phyloP scores from a whole-genome alignment of 2,888 invertebrate species.

The Stenodera caucasica region DNA sequence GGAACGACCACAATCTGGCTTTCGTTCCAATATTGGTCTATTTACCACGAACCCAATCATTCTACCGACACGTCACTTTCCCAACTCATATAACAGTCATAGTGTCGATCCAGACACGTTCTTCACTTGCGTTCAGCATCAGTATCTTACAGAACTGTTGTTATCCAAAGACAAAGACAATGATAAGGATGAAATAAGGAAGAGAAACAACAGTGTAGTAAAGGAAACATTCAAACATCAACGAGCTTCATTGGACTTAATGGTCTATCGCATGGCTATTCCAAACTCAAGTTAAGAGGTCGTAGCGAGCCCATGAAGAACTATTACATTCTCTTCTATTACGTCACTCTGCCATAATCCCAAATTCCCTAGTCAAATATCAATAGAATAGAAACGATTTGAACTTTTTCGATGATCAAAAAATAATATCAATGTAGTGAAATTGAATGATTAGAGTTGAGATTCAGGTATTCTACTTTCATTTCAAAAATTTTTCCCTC shows the following conservation, averaged over 20 bases:
- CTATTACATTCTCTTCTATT: constrained; percentile 38
- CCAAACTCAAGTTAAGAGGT: constrained; percentile 49
- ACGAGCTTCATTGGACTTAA: constrained; percentile 47
- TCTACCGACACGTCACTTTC: constrained; percentile 45
- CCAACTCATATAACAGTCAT: constrained; percentile 48
- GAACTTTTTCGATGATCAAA: no score
- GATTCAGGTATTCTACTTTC: no score
- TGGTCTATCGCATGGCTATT: constrained; percentile 48
- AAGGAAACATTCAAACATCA: constrained; percentile 29
- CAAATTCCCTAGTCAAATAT: constrained; percentile 27
- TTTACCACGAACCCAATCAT: constrained; percentile 33
- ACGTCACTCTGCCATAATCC: constrained; percentile 27
- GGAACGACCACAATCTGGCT: constrained; percentile 37
- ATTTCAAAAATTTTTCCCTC: no score
- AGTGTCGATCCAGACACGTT: constrained; percentile 47
- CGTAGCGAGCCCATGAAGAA: constrained; percentile 47
- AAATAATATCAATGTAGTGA: no score
- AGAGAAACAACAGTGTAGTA: constrained; percentile 6
- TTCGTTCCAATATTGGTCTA: constrained; percentile 32
- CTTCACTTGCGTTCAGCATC: constrained; percentile 9
- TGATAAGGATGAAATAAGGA: not conserved
- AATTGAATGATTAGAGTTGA: no score
- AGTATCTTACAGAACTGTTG: not conserved
- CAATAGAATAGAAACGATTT: constrained; percentile 1
- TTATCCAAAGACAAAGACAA: not conserved